These are phyloP conservation scores for Xanthia icteritia DNA, from an alignment of 2,888 invertebrate genomes.

Conservation along the genomic window DNA sequence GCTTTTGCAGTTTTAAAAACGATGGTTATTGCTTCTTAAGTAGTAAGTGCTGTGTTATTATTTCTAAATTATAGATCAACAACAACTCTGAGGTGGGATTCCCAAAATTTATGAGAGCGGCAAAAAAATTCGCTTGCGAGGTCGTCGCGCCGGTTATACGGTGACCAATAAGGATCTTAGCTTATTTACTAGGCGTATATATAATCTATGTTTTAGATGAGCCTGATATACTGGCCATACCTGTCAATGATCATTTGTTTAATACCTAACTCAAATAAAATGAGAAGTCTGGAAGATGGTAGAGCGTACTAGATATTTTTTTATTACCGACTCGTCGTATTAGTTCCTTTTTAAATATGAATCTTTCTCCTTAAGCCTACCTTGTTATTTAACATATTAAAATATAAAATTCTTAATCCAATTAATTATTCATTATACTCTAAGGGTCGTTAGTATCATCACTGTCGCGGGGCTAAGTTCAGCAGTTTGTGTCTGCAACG, in stretches of 20 bases:
- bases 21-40: conserved; percentile 37
- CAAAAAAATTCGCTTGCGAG: conserved; percentile 78
- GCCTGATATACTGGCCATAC: background rate
- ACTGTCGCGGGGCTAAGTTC: background rate
- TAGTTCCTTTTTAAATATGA: background rate
- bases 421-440: background rate
- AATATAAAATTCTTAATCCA: background rate
- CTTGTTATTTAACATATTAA: background rate
- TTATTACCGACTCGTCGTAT: background rate
- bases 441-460: background rate
- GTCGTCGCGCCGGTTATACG: conserved; percentile 74
- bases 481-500: background rate
- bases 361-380: background rate
- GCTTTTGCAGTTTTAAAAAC: conserved; percentile 24
- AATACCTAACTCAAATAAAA: background rate
- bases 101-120: conserved; percentile 72
- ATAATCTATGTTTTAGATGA: conserved; percentile 8
- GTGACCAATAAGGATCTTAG: conserved; percentile 46
- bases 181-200: conserved; percentile 28
- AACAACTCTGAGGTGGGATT: conserved; percentile 74
- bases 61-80: conserved; percentile 70
- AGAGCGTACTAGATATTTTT: background rate
- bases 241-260: conserved; percentile 4
- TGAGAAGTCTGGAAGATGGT: background rate
- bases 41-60: conserved; percentile 64